Evolutionary conservation across 1,140 invertebrate genomes (phyloP).

Genomic region (Lethrus apterus): DNA sequence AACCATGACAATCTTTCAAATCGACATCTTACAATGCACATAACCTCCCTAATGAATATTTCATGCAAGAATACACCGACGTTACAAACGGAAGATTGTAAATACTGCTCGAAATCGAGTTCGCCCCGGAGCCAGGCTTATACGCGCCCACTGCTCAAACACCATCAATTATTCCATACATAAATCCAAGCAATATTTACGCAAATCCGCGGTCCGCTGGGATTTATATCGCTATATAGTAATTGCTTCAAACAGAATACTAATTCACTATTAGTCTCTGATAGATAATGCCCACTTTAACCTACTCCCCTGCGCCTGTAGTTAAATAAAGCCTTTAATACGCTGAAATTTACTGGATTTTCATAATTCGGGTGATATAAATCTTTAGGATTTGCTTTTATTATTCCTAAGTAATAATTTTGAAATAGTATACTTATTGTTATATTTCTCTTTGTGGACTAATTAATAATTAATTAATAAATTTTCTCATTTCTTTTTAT

Average conservation of each 20-base stretch:
- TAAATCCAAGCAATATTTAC: slow-evolving; percentile 18
- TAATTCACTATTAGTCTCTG: slow-evolving; percentile 12
- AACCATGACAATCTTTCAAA: neutral
- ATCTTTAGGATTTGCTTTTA: neutral
- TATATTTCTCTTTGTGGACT: too few species aligned
- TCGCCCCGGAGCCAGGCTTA: slow-evolving; percentile 2
- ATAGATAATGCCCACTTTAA: neutral
- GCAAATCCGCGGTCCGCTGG: slow-evolving; percentile 12
- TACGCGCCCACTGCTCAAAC: slow-evolving; percentile 16
- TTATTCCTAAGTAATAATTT: too few species aligned
- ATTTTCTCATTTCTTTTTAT: too few species aligned
- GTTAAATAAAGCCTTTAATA: too few species aligned
- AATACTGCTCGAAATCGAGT: neutral
- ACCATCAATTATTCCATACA: slow-evolving; percentile 19
- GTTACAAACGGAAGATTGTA: neutral
- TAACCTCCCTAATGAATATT: slow-evolving; percentile 8
- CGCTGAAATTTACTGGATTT: too few species aligned
- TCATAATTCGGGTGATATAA: too few species aligned
- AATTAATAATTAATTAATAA: too few species aligned
- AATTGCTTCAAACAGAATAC: slow-evolving; percentile 17
- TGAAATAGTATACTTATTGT: too few species aligned
- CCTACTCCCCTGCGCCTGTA: neutral
- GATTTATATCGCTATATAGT: slow-evolving; percentile 13
- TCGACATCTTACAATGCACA: neutral
- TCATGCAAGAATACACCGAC: slow-evolving; percentile 6